Percentiles rank a stretch among this genome's conserved stretches.
phyloP scores from a whole-genome alignment of 2,797 vertebrate genomes.

The Acropternis orthonyx region DNA sequence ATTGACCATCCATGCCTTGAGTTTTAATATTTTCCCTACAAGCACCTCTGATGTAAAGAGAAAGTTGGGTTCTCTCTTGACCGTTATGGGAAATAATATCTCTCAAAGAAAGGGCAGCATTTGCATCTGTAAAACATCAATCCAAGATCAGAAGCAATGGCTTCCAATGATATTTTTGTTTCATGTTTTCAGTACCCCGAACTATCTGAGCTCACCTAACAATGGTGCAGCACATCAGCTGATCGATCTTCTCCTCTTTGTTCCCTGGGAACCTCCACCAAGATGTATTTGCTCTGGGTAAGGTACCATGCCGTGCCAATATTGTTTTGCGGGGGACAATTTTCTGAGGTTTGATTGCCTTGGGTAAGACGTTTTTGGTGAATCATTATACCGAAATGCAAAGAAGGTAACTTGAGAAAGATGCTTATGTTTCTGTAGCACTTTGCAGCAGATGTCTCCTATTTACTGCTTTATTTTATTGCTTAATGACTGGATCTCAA shows the following conservation, averaged over 20 bases:
- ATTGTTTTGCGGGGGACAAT: neutral
- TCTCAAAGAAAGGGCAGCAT: constrained; percentile 18
- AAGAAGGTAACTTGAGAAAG: constrained; percentile 81
- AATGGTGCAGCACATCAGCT: neutral
- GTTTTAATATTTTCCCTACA: neutral
- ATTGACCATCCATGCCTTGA: neutral
- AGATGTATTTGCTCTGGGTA: neutral
- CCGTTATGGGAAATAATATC: neutral
- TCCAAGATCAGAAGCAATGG: constrained; percentile 2
- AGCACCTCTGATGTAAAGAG: neutral
- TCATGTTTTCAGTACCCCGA: neutral
- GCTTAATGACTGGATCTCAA: constrained; percentile 82
- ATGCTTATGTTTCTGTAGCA: constrained; percentile 80
- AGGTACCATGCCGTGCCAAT: neutral
- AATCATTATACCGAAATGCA: constrained; percentile 77
- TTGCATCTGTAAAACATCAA: neutral
- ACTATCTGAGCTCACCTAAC: neutral
- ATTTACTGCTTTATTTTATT: constrained; percentile 84
- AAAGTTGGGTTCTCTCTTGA: neutral
- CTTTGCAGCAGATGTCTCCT: constrained; percentile 83
- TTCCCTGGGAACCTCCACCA: neutral
- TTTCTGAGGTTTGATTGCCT: constrained; percentile 33
- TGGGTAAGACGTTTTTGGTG: constrained; percentile 68
- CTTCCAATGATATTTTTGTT: constrained; percentile 6
- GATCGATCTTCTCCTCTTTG: neutral